Evolutionary conservation across 2,113 vertebrate species (phyloP).

Genomic region (Cynopterus brachyotis): DNA sequence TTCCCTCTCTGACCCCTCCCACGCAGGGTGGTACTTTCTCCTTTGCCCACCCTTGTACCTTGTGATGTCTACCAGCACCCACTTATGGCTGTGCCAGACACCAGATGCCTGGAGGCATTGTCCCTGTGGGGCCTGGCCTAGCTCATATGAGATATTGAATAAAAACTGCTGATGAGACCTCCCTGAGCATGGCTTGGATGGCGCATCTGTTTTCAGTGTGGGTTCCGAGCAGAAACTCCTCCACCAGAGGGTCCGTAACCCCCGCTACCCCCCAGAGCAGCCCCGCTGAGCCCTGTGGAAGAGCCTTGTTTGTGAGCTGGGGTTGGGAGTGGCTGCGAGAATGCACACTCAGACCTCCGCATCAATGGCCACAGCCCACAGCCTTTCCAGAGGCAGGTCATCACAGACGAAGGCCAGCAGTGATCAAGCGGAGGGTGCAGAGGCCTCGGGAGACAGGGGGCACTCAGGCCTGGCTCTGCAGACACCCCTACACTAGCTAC

Average conservation of each 20-base stretch:
- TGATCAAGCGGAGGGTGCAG: background rate
- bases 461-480: too few relatives aligned
- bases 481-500: background rate
- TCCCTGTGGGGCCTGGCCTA: background rate
- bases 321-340: background rate
- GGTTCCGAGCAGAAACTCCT: background rate
- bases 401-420: background rate
- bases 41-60: background rate
- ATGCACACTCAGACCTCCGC: background rate
- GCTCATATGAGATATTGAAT: background rate
- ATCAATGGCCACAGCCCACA: background rate
- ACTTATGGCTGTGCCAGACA: background rate
- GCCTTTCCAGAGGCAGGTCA: background rate
- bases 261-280: fast-evolving
- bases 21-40: background rate
- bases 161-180: background rate
- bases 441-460: background rate
- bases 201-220: background rate
- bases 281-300: too few relatives aligned
- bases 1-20: background rate
- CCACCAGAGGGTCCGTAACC: background rate
- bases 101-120: fast-evolving
- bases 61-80: background rate
- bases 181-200: background rate
- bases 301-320: background rate